These are phyloP conservation scores for Penaeus japonicus DNA, from an alignment of 1,140 invertebrate species.

Conservation along the genomic window DNA sequence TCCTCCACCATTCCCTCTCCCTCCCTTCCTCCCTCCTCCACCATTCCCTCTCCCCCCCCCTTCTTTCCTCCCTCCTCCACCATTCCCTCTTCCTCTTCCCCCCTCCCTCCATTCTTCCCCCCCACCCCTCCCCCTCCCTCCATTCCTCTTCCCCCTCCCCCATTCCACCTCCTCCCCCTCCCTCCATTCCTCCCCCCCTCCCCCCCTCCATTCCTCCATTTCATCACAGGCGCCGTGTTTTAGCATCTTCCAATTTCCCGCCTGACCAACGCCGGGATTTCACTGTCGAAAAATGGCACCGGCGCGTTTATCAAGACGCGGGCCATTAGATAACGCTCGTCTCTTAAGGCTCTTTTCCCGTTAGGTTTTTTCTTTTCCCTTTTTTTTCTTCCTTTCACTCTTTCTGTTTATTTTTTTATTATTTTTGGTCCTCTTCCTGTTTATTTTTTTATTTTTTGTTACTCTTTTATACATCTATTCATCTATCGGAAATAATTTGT, in stretches of 20 bases:
- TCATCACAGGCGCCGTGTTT: background rate
- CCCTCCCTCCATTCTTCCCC: background rate
- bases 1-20: background rate
- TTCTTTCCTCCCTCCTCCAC: background rate
- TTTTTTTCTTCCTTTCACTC: background rate
- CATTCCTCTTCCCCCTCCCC: background rate
- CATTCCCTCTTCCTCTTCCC: background rate
- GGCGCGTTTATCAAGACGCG: background rate
- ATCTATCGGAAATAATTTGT: too few relatives aligned
- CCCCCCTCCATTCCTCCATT: background rate
- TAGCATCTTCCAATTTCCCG: slow-evolving; percentile 24
- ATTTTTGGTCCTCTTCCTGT: too few relatives aligned
- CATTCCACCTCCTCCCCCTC: background rate
- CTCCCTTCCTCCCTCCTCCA: background rate
- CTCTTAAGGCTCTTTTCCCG: background rate
- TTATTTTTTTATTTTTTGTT: too few relatives aligned
- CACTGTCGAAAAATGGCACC: background rate
- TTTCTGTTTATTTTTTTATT: background rate
- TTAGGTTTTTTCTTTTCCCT: background rate
- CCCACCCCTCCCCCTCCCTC: background rate
- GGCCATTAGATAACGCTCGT: background rate
- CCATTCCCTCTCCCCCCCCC: background rate
- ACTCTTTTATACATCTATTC: too few relatives aligned
- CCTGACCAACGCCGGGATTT: slow-evolving; percentile 29
- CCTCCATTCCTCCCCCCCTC: background rate